Evolutionary conservation across 2,797 vertebrate species (phyloP), one percentile per base, ranked within the genome.

Genomic region (Propithecus perrieri): DNA sequence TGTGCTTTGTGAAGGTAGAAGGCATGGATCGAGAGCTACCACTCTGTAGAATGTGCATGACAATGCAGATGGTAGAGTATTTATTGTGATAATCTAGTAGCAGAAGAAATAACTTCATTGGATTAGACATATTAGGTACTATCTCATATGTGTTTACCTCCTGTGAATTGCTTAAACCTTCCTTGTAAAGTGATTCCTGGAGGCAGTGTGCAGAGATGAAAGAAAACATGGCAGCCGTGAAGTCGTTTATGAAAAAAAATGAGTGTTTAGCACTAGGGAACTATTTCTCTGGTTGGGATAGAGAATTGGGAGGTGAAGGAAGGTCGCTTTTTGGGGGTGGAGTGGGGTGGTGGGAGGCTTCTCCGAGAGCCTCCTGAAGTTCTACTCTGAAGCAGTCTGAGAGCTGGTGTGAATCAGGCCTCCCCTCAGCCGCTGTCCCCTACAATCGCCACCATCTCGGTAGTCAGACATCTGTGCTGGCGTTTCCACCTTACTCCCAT

Each of bases 1-100:
- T 20, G 15, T 13, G 59, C 13, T 22, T 4, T 4, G 3, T 5
- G 74, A 57, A 50, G 59, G 38, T 30, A 5, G 7, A 48, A 74
- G 14, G 35, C 15, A 46, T 0, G 7, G 75, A 71, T n/a, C 0
- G 0, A 35, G 41, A 61, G 3, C 9, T 4, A 1, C 38, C 78
- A 6, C 59, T 1, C 0, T 20, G 46, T 22, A 41, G 43, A 4
- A 30, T 0, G 35, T 22, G 76, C 55, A 61, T 46, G 59, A 46
- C n/a, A 24, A 28, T 46, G 3, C 3, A 43, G n/a, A 26, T 18
- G 43, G 24, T n/a, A 33, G 38, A 33, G 2, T 1, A 5, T 50
- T 85, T 75, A 48, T 26, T 43, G 41, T 33, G 28, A 38, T n/a
- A 20, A 35, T 17, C 15, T 63, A 24, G 26, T 22, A 43, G 63